Percentiles rank a stretch among this genome's conserved stretches.
Conservation (phyloP, 2,113 vertebrate species). For the Carassius gibelio region DNA sequence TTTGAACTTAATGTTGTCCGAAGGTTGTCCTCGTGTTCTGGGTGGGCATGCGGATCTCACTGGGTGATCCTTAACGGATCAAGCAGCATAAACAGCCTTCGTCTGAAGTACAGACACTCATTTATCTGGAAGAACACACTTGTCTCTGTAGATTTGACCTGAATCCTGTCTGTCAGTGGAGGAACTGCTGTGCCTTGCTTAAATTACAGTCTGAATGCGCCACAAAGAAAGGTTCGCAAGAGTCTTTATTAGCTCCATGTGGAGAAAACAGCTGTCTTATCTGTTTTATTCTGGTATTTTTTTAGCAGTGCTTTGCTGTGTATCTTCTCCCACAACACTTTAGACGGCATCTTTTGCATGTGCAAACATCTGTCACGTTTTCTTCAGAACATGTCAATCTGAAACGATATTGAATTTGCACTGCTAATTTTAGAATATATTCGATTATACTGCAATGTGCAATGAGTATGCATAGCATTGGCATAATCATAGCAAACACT, state of each 20-base stretch:
- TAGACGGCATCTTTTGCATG: neutral
- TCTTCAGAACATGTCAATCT: neutral
- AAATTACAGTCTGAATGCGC: neutral
- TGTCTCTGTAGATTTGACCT: neutral
- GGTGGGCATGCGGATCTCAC: slow-evolving; percentile 59
- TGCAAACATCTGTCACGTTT: neutral
- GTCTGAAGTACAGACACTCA: slow-evolving; percentile 46
- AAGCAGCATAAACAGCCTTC: slow-evolving; percentile 62
- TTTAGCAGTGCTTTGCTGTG: neutral
- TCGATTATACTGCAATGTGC: neutral
- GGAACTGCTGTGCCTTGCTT: neutral
- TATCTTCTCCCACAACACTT: neutral
- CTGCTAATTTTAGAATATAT: neutral
- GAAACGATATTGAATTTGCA: neutral
- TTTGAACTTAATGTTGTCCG: neutral
- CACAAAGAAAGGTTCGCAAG: neutral
- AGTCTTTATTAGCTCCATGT: slow-evolving; percentile 4
- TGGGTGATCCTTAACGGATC: slow-evolving; percentile 52
- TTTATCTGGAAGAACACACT: slow-evolving; percentile 18
- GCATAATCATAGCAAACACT: neutral
- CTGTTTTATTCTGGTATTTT: neutral
- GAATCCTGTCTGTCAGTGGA: slow-evolving; percentile 15
- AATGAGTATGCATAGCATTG: neutral
- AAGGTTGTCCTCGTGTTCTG: slow-evolving; percentile 44
- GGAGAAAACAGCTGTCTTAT: neutral